phyloP scores from a whole-genome alignment of 2,797 vertebrate genomes.

The Halcyon leucocephala region DNA sequence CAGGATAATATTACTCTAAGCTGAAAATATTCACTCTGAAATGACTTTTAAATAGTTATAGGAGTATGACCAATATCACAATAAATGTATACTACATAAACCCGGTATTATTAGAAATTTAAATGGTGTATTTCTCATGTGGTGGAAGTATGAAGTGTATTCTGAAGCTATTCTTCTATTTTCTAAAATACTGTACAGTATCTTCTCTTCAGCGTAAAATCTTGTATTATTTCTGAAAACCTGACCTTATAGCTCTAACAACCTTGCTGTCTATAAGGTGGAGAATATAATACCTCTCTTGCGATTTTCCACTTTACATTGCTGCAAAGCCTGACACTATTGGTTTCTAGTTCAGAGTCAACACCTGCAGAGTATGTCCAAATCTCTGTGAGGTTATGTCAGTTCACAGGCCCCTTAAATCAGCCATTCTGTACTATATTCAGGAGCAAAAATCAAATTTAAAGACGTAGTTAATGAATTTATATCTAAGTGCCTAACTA shows the following conservation, averaged over 20 bases:
- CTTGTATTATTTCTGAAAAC: background rate
- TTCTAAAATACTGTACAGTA: background rate
- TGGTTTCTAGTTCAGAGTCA: slow-evolving; percentile 7
- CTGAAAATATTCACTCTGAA: background rate
- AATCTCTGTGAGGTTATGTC: background rate
- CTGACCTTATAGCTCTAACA: background rate
- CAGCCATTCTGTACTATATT: background rate
- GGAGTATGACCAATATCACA: background rate
- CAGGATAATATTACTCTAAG: background rate
- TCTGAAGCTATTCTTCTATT: background rate
- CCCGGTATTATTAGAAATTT: background rate
- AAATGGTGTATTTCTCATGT: background rate
- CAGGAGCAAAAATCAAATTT: background rate
- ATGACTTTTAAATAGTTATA: background rate
- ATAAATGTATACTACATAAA: background rate
- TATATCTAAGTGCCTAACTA: background rate
- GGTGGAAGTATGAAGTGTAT: background rate
- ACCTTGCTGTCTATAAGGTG: background rate
- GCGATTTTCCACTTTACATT: background rate
- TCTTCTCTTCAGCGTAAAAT: background rate
- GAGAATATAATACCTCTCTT: background rate
- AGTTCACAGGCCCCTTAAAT: background rate
- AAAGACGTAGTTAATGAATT: background rate
- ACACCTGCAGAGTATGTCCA: background rate
- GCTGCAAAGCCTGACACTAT: background rate